phyloP scores from a whole-genome alignment of 2,113 vertebrate genomes.

The Penelope pileata region DNA sequence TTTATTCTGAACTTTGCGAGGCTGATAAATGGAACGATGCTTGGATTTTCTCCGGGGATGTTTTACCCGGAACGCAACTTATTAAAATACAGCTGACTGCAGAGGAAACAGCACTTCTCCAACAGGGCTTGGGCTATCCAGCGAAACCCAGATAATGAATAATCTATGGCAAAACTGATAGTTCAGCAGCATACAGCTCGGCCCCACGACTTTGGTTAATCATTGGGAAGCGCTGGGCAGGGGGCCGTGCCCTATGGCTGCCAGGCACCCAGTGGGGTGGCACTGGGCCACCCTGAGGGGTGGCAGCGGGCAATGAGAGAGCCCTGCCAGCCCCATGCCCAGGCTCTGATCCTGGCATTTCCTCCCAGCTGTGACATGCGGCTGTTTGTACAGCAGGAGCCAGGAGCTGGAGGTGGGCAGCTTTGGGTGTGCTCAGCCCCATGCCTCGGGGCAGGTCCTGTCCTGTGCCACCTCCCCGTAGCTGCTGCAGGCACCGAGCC shows the following conservation, averaged over 20 bases:
- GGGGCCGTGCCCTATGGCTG: neutral
- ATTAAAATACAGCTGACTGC: slow-evolving; percentile 72
- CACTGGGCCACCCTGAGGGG: neutral
- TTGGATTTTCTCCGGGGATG: slow-evolving; percentile 45
- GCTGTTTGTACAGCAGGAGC: neutral
- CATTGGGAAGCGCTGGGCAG: neutral
- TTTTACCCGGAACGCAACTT: slow-evolving; percentile 32
- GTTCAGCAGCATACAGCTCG: neutral
- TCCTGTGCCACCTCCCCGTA: no score
- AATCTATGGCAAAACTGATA: slow-evolving; percentile 47
- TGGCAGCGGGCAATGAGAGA: accelerated
- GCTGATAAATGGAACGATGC: slow-evolving; percentile 14
- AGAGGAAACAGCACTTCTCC: slow-evolving; percentile 17
- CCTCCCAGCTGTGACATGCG: neutral
- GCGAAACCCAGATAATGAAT: neutral
- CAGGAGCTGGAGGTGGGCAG: accelerated
- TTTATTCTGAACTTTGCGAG: slow-evolving; percentile 23
- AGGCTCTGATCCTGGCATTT: neutral
- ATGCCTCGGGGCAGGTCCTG: no score
- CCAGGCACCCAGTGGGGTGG: no score
- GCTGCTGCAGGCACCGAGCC: no score
- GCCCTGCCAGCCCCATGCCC: neutral
- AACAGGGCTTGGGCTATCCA: neutral
- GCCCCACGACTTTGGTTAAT: neutral
- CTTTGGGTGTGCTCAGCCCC: neutral